Evolutionary conservation across 2,797 vertebrate species (phyloP).

Genomic region (Tokudaia tokunoshimensis): DNA sequence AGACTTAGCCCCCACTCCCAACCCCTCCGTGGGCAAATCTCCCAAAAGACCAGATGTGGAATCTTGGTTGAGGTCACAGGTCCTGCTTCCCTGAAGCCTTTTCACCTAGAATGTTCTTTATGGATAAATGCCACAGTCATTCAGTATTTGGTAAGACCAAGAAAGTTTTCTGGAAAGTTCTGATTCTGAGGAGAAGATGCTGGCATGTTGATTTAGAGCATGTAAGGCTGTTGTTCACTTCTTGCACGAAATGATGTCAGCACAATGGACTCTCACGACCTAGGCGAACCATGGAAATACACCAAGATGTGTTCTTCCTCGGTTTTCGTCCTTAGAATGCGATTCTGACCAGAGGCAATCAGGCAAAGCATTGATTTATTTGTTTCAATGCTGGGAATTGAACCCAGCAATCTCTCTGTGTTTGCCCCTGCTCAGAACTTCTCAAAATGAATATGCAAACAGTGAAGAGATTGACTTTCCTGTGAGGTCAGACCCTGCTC

Average conservation of each 20-base stretch:
- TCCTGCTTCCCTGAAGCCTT: neutral
- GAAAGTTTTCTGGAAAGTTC: neutral
- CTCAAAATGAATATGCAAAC: conserved; percentile 18
- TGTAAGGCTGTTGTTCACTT: neutral
- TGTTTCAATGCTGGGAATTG: neutral
- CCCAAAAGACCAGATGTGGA: neutral
- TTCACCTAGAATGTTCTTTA: neutral
- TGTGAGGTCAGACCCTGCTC: neutral
- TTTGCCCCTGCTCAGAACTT: conserved; percentile 15
- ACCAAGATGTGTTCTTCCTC: neutral
- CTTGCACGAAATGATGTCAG: neutral
- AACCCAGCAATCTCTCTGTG: conserved; percentile 23
- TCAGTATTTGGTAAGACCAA: neutral
- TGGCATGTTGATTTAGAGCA: neutral
- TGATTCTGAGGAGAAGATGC: neutral
- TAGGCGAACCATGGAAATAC: neutral
- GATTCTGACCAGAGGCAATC: neutral
- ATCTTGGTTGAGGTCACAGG: neutral
- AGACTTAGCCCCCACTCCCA: neutral
- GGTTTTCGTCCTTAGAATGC: neutral
- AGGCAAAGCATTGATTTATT: accelerated
- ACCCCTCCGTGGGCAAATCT: neutral
- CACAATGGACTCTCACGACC: neutral
- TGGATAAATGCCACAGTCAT: neutral
- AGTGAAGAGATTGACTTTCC: neutral